phyloP scores from a whole-genome alignment of 1,140 invertebrate genomes.

The Amyelois transitella region DNA sequence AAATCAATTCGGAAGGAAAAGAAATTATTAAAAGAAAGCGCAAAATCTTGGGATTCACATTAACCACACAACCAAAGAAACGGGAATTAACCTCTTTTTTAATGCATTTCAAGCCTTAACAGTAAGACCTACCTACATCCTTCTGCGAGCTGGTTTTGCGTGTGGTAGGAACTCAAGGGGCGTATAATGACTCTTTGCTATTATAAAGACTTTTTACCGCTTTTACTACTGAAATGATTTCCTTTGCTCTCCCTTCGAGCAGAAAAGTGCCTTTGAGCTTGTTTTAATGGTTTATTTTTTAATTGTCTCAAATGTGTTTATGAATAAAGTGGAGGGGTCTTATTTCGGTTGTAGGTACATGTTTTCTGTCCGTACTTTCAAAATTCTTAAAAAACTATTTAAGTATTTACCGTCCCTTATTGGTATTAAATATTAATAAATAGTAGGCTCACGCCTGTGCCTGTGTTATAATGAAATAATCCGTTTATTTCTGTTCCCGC shows the following conservation, averaged over 20 bases:
- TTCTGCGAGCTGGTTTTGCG: not conserved
- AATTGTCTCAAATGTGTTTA: slow-evolving; percentile 16
- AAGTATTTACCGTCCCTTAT: no score
- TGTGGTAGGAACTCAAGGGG: slow-evolving; percentile 34
- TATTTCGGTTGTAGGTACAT: slow-evolving; percentile 8
- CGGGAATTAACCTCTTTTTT: not conserved
- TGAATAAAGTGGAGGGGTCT: not conserved
- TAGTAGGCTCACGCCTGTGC: no score
- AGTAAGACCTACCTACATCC: not conserved
- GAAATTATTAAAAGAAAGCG: no score
- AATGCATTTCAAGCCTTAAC: not conserved
- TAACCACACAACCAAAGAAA: no score
- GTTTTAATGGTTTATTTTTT: slow-evolving; percentile 21
- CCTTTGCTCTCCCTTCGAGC: slow-evolving; percentile 50
- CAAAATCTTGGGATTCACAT: no score
- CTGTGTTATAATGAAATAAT: no score
- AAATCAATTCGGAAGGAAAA: no score
- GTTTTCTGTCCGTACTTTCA: no score
- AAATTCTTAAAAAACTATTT: no score
- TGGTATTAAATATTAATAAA: no score
- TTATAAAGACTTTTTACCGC: slow-evolving; percentile 65
- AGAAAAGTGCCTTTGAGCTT: slow-evolving; percentile 57
- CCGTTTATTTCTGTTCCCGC: no score
- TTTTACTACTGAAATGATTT: slow-evolving; percentile 59
- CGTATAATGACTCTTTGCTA: slow-evolving; percentile 63